These are phyloP conservation scores for Onychostoma macrolepis DNA, from an alignment of 2,113 vertebrate species.

Conservation along the genomic window DNA sequence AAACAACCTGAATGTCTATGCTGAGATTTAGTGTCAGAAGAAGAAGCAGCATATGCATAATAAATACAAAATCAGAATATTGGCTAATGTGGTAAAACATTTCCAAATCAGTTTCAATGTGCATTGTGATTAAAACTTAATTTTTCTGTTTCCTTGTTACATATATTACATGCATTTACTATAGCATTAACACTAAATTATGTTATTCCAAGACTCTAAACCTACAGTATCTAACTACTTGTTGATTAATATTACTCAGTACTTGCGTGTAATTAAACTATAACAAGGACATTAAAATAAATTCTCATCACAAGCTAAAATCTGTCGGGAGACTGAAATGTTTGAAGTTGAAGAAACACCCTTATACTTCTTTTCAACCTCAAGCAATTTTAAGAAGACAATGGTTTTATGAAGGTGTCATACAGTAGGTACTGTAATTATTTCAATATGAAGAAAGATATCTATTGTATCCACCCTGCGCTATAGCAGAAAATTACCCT, in stretches of 20 bases:
- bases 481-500: not conserved
- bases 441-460: constrained; percentile 5
- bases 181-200: not conserved
- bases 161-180: not conserved
- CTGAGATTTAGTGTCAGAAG: no score
- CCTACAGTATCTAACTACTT: not conserved
- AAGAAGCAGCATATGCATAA: not conserved
- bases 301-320: not conserved
- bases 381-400: constrained; percentile 11
- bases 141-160: not conserved
- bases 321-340: not conserved
- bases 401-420: not conserved
- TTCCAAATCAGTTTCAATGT: not conserved
- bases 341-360: not conserved
- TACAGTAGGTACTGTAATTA: not conserved
- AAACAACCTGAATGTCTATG: no score
- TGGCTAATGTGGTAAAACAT: not conserved
- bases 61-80: not conserved
- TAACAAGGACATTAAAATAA: not conserved
- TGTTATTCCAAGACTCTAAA: not conserved
- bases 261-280: not conserved
- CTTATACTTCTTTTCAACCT: not conserved
- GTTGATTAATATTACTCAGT: not conserved
- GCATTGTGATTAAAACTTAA: not conserved
- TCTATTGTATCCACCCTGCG: not conserved